Conservation (phyloP, 2,797 vertebrate species). For the Hypotaenidia philippensis region DNA sequence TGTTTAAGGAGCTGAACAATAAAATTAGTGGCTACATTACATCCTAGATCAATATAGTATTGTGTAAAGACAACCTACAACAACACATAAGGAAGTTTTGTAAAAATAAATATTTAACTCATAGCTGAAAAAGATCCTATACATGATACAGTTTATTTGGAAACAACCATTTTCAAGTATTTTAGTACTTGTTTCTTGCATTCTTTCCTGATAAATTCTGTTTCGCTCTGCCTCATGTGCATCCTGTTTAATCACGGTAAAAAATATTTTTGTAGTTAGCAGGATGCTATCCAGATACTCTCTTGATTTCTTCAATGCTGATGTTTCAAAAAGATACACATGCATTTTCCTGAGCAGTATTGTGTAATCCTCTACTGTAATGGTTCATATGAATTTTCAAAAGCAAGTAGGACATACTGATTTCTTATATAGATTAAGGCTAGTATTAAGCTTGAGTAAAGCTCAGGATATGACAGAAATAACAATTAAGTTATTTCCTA, state of each 20-base stretch:
- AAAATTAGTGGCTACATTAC: neutral
- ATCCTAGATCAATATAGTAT: neutral
- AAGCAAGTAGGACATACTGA: neutral
- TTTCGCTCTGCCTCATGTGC: neutral
- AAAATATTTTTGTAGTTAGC: neutral
- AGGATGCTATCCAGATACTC: neutral
- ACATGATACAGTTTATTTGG: neutral
- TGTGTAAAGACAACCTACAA: neutral
- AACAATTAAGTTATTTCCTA: neutral
- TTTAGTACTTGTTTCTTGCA: neutral
- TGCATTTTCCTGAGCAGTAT: neutral
- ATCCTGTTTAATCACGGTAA: neutral
- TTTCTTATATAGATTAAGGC: neutral
- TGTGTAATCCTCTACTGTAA: neutral
- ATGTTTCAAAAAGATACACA: neutral
- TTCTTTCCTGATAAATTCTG: neutral
- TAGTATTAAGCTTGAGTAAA: neutral
- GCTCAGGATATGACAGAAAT: neutral
- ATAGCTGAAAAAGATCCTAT: neutral
- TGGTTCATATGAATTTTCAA: neutral
- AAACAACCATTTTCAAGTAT: neutral
- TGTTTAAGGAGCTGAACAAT: neutral
- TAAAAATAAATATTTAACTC: slow-evolving; percentile 5
- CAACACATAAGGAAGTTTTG: neutral
- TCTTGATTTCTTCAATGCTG: neutral